Conservation (phyloP, 1,140 invertebrate species). For the Daktulosphaira vitifoliae region DNA sequence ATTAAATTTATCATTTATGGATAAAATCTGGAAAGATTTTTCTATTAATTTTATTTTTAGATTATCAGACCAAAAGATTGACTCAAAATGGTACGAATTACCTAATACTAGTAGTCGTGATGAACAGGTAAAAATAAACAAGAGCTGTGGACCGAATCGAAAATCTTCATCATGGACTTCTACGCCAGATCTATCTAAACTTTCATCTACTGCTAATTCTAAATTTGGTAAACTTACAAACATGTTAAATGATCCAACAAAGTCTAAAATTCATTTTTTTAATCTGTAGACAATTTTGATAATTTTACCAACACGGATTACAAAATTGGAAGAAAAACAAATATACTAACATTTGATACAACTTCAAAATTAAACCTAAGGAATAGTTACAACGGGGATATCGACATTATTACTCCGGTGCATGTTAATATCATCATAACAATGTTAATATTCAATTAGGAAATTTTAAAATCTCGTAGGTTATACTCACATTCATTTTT, state of each 20-base stretch:
- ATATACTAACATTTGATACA: slow-evolving; percentile 4
- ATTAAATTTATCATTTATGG: no score
- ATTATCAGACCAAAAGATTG: no score
- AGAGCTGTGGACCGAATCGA: neutral
- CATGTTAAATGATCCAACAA: no score
- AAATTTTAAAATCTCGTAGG: slow-evolving; percentile 8
- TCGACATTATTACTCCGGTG: slow-evolving; percentile 25
- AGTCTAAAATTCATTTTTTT: no score
- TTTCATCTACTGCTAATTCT: slow-evolving; percentile 2
- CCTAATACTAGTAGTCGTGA: neutral
- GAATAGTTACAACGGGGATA: slow-evolving; percentile 25
- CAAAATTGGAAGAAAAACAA: neutral
- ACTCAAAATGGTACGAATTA: neutral
- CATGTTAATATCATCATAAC: slow-evolving; percentile 34
- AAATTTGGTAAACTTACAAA: neutral
- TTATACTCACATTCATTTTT: slow-evolving; percentile 29
- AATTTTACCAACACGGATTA: neutral
- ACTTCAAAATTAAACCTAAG: neutral
- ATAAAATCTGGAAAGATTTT: no score
- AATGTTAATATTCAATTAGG: slow-evolving; percentile 33
- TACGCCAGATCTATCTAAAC: slow-evolving; percentile 56
- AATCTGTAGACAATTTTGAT: slow-evolving; percentile 1
- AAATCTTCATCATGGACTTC: slow-evolving; percentile 56
- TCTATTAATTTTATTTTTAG: no score
- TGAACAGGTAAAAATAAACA: neutral